Percentiles rank a stretch among this genome's conserved stretches.
These are phyloP conservation scores for Pocillopora damicornis DNA, from an alignment of 64 coral and sea anemone species.

Conservation along the genomic window DNA sequence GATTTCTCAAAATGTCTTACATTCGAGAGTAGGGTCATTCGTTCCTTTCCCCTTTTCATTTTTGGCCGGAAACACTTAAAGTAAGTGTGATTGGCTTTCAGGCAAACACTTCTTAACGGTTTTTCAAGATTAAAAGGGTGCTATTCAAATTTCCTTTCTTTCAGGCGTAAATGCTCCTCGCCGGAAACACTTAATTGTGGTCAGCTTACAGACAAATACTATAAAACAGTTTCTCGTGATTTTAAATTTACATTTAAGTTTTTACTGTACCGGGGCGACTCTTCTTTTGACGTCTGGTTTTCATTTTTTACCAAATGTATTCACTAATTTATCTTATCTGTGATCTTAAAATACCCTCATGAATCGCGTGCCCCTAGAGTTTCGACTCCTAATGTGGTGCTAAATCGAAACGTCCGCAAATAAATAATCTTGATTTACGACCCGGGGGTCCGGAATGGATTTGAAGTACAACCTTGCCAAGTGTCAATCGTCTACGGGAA, in stretches of 20 bases:
- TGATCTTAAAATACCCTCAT: not conserved
- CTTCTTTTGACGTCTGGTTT: not conserved
- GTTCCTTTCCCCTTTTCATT: not conserved
- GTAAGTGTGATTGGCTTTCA: no score
- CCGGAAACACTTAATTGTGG: not conserved
- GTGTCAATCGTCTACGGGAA: not conserved
- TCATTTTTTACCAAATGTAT: not conserved
- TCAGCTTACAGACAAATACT: not conserved
- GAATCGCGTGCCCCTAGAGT: not conserved
- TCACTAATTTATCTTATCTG: not conserved
- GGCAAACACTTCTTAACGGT: no score
- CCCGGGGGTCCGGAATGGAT: not conserved
- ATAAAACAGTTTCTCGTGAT: not conserved
- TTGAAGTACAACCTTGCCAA: not conserved
- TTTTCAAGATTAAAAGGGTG: no score
- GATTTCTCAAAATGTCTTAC: not conserved
- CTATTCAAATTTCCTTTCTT: not conserved
- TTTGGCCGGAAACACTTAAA: no score
- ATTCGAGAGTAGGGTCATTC: not conserved
- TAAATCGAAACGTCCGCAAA: not conserved
- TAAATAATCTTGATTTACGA: not conserved
- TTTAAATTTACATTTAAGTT: not conserved
- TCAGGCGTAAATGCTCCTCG: not conserved
- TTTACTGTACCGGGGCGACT: not conserved
- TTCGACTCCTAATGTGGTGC: not conserved